phyloP scores from a whole-genome alignment of 2,113 vertebrate species.

The Sylvilagus bachmani region DNA sequence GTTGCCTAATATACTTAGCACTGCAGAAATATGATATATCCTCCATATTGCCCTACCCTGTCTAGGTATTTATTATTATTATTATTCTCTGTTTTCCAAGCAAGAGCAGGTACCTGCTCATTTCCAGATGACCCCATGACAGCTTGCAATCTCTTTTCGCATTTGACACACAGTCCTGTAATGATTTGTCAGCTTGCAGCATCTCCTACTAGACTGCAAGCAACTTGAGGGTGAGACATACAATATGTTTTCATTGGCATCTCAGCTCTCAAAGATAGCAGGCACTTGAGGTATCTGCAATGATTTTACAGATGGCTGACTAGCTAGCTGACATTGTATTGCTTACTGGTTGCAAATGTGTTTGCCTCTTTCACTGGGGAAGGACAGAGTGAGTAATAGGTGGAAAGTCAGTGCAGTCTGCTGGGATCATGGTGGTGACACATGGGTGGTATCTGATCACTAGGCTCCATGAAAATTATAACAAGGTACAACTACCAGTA shows the following conservation, averaged over 20 bases:
- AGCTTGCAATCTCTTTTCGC: neutral
- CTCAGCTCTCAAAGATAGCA: neutral
- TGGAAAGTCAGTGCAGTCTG: neutral
- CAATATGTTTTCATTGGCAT: neutral
- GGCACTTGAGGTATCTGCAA: neutral
- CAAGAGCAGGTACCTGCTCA: neutral
- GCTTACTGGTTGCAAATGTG: neutral
- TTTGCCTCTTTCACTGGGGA: neutral
- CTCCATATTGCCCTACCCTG: neutral
- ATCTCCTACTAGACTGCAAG: neutral
- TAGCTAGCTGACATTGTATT: neutral
- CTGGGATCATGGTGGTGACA: neutral
- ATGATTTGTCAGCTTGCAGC: neutral
- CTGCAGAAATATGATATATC: neutral
- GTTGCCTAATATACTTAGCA: neutral
- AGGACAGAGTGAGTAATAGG: neutral
- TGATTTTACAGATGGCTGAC: neutral
- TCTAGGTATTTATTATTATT: neutral
- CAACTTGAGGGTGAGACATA: neutral
- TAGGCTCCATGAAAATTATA: neutral
- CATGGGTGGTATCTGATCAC: neutral
- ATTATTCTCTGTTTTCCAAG: neutral
- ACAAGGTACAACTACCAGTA: slow-evolving; percentile 32
- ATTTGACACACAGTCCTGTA: neutral
- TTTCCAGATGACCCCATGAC: neutral